phyloP scores from a whole-genome alignment of 2,113 vertebrate species.

The Pluvialis apricaria region DNA sequence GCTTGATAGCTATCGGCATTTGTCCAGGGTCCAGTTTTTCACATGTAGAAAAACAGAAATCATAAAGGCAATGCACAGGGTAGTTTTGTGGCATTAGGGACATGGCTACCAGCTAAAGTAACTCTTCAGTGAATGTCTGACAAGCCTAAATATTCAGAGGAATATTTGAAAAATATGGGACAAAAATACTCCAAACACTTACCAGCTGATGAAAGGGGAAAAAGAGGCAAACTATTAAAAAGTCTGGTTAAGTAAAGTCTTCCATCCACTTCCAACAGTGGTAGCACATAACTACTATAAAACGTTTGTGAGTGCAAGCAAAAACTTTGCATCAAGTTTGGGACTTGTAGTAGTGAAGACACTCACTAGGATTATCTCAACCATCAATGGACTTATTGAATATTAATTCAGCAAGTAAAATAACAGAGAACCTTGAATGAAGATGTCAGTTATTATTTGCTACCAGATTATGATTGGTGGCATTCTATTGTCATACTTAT shows the following conservation, averaged over 20 bases:
- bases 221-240: background rate
- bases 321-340: background rate
- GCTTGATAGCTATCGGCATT: background rate
- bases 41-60: background rate
- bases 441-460: background rate
- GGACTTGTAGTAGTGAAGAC: background rate
- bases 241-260: background rate
- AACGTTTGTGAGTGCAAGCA: background rate
- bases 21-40: background rate
- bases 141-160: background rate
- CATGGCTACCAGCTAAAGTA: background rate
- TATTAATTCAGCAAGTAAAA: background rate
- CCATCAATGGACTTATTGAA: background rate
- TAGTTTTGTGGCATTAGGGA: background rate
- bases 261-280: background rate
- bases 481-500: background rate
- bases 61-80: background rate
- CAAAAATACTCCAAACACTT: background rate
- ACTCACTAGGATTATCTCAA: background rate
- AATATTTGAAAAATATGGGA: background rate
- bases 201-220: background rate
- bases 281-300: background rate
- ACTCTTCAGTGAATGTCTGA: background rate
- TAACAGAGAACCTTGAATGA: background rate
- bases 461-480: background rate